Conservation (phyloP, 2,113 vertebrate species). For the Mormyrus lacerda region DNA sequence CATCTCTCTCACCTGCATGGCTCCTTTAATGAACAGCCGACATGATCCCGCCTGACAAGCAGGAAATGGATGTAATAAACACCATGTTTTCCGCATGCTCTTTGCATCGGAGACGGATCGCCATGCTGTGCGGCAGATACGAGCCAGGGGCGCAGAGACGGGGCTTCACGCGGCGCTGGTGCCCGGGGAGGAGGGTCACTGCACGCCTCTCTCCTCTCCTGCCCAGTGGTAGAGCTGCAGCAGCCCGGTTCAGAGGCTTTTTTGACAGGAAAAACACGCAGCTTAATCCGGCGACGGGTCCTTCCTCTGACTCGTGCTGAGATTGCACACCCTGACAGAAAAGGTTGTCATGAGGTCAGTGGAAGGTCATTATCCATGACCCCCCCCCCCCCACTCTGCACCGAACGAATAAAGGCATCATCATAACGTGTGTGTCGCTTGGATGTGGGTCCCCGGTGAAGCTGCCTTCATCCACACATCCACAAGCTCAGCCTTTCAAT, state of each 20-base stretch:
- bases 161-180: conserved; percentile 81
- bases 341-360: neutral
- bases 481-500: neutral
- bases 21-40: conserved; percentile 99
- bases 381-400: too few species aligned
- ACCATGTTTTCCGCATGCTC: conserved; percentile 99
- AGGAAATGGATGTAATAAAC: conserved; percentile 99
- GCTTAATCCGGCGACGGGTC: neutral
- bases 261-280: neutral
- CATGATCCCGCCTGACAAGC: conserved; percentile 99
- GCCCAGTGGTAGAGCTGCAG: neutral
- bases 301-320: neutral
- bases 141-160: conserved; percentile 69
- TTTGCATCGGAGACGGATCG: conserved; percentile 99
- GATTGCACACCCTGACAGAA: neutral
- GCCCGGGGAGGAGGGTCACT: conserved; percentile 39
- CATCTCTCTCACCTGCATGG: conserved; percentile 99
- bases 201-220: conserved; percentile 47
- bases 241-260: neutral
- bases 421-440: neutral
- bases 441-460: neutral
- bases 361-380: neutral
- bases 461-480: neutral
- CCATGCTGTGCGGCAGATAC: conserved; percentile 97
- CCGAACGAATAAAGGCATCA: neutral